These are phyloP conservation scores for Deilephila porcellus DNA, from an alignment of 2,888 invertebrate genomes.

Conservation along the genomic window DNA sequence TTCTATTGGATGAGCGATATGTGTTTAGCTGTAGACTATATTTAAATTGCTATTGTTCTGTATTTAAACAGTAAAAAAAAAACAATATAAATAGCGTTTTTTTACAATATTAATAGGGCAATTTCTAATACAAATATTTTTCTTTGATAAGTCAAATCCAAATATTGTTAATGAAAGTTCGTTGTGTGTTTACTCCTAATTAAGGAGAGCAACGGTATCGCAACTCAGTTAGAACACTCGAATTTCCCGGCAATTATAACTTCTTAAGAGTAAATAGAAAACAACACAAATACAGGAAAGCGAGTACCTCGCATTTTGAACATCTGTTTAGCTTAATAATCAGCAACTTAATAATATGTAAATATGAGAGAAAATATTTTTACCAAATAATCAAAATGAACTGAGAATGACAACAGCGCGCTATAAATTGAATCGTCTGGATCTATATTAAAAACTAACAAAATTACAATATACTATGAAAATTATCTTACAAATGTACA, in stretches of 20 bases:
- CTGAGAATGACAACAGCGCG: too few relatives aligned
- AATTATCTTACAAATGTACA: background rate
- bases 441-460: too few relatives aligned
- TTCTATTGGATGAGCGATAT: too few relatives aligned
- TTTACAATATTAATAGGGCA: background rate
- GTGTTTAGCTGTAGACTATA: too few relatives aligned
- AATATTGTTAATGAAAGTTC: background rate
- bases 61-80: background rate
- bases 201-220: slow-evolving; percentile 26
- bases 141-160: background rate
- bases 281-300: background rate
- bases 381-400: too few relatives aligned
- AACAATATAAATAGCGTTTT: background rate
- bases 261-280: background rate
- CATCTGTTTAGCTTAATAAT: background rate
- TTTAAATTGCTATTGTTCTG: background rate
- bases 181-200: background rate
- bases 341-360: background rate
- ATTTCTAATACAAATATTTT: background rate
- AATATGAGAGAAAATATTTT: too few relatives aligned
- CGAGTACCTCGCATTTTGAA: background rate
- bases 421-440: too few relatives aligned
- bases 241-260: slow-evolving; percentile 24
- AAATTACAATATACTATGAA: too few relatives aligned
- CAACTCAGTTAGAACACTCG: slow-evolving; percentile 23